Base-by-base conservation (phyloP, 2,888 invertebrate genomes). In the Druceiella hillmani region DNA sequence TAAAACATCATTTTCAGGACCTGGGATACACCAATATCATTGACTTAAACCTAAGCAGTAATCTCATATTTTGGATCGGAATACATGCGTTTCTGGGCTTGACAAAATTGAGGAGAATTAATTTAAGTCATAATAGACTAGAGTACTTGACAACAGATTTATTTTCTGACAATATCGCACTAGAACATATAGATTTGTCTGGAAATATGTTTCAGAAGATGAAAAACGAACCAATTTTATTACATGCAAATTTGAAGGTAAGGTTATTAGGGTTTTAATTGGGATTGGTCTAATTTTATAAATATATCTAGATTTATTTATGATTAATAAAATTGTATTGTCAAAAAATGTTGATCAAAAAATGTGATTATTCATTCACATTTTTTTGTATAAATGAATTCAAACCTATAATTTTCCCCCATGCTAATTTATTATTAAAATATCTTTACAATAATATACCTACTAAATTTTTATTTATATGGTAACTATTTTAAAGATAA, bases 41-140 rank as follows among this genome's bases (percentile, higher is more conserved):
- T 57, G 54, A 70, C 14, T 55, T 77, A 11, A 68, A 75, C 49
- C 51, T 77, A 25, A 75, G 79, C 1, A 67, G 78, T 53, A 82
- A 82, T 56, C 64, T 72, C 40, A 72, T 82, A 31, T 73, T 74
- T 46, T 78, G 78, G 54, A 70, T 82, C 31, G 78, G 78, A 6
- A 55, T 79, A 35, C 74, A 79, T 46, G 77, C 78, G 1, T 81
- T 82, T 51, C 56, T 64, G 1, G 69, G 72, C 0, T 45, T 81
- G 36, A 59, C 64, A 3, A 58, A 65, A 9, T 55, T 81, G 12
- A 56, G 58, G 27, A 66, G 68, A 7, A 52, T 82, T 36, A 77
- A 82, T 56, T 61, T 82, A 17, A 78, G 80, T 29, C 72, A 68
- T 49, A 82, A 82, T 52, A 68, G 76, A 15, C 57, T 82, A 33